Percentiles rank a stretch among this genome's conserved stretches.
phyloP scores from a whole-genome alignment of 2,113 vertebrate species.

The Halcyon malimbica region DNA sequence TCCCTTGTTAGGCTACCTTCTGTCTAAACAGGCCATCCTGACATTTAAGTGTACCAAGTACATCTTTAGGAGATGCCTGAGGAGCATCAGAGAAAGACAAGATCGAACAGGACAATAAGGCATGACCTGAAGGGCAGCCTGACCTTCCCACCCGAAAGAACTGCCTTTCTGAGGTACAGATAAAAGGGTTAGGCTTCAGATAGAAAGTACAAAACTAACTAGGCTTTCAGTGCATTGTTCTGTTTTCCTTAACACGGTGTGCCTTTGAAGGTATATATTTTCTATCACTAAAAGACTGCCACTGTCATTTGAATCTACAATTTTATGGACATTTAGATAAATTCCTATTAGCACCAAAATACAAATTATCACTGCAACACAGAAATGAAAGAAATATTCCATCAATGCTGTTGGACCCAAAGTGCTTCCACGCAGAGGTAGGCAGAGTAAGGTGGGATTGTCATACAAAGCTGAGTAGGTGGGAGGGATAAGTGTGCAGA shows the following conservation, averaged over 20 bases:
- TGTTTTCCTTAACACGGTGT: rapidly evolving
- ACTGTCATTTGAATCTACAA: neutral
- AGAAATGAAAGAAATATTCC: neutral
- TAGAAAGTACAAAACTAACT: neutral
- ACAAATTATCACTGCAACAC: neutral
- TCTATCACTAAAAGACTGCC: neutral
- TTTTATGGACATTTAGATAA: neutral
- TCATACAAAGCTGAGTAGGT: neutral
- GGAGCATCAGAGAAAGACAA: neutral
- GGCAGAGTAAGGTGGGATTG: neutral
- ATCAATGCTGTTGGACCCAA: neutral
- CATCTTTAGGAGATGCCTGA: neutral
- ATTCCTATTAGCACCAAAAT: neutral
- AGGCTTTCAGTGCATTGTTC: neutral
- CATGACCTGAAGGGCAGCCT: neutral
- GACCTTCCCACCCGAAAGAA: neutral
- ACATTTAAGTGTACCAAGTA: neutral
- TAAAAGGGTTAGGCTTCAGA: neutral
- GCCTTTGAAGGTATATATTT: neutral
- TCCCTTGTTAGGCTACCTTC: constrained; percentile 18
- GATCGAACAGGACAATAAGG: neutral
- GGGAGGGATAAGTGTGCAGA: neutral
- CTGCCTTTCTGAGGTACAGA: neutral
- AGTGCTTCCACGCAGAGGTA: neutral
- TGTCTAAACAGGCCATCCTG: neutral